These are phyloP conservation scores for Scaptomyza montana DNA, from an alignment of 1,140 invertebrate genomes.

Conservation along the genomic window DNA sequence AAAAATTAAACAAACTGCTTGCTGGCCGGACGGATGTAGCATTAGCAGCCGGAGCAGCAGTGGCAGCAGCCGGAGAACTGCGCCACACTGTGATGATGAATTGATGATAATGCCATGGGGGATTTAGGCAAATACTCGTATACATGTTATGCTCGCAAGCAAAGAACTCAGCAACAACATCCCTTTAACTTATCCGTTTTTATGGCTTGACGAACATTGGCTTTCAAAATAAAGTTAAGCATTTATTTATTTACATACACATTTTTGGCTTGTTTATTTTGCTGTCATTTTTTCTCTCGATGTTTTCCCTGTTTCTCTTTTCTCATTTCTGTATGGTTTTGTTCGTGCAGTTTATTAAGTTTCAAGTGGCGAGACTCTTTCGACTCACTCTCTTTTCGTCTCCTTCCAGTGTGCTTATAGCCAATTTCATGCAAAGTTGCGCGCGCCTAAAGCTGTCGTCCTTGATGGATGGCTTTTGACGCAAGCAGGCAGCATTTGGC, in stretches of 20 bases:
- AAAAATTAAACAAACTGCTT: constrained; percentile 72
- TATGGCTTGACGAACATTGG: constrained; percentile 57
- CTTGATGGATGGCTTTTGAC: constrained; percentile 79
- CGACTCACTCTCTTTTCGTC: neutral
- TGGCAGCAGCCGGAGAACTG: constrained; percentile 10
- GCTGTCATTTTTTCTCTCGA: constrained; percentile 33
- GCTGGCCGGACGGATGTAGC: neutral
- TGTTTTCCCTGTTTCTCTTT: neutral
- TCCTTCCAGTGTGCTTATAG: constrained; percentile 45
- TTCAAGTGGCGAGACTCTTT: constrained; percentile 60
- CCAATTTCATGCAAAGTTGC: constrained; percentile 80
- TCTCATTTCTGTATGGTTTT: neutral
- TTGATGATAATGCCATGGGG: constrained; percentile 74
- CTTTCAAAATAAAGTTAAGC: constrained; percentile 75
- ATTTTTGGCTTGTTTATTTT: constrained; percentile 43
- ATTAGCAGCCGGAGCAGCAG: too few species aligned
- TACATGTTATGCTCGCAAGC: neutral
- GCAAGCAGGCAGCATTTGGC: constrained; percentile 59
- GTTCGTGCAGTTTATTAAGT: constrained; percentile 70
- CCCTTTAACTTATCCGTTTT: constrained; percentile 14
- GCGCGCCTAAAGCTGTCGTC: constrained; percentile 54
- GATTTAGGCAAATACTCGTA: constrained; percentile 54
- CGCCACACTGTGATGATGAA: constrained; percentile 72
- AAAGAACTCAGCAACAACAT: neutral
- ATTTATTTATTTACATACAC: constrained; percentile 77